Evolutionary conservation across 2,113 vertebrate species (phyloP).

Genomic region (Strix aluco): DNA sequence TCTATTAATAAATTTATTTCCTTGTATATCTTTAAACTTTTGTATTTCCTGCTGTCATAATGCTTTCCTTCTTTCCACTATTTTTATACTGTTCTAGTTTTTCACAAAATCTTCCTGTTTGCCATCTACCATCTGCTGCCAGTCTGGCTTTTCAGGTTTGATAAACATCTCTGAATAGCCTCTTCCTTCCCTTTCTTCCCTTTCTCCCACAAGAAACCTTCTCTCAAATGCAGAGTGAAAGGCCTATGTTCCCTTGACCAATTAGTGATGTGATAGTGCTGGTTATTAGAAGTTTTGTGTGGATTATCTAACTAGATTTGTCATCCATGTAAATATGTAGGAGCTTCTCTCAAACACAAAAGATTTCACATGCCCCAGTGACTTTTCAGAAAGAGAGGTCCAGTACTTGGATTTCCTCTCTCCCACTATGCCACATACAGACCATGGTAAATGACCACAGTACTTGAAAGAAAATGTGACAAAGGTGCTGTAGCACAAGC

Average conservation of each 20-base stretch:
- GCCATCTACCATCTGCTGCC: background rate
- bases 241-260: background rate
- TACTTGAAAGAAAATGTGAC: background rate
- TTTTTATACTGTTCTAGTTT: background rate
- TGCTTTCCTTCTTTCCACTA: background rate
- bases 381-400: background rate
- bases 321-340: background rate
- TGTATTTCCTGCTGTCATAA: background rate
- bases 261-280: background rate
- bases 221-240: background rate
- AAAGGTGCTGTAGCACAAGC: background rate
- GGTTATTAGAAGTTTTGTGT: background rate
- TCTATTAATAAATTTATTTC: slow-evolving; percentile 12
- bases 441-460: background rate
- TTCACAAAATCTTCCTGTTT: background rate
- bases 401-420: background rate
- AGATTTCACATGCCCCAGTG: background rate
- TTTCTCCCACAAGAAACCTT: background rate
- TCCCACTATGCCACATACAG: background rate
- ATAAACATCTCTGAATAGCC: background rate
- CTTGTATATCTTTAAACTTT: background rate
- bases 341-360: background rate
- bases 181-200: background rate
- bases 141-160: slow-evolving; percentile 8
- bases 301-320: background rate